phyloP scores from a whole-genome alignment of 2,797 vertebrate species.

The Lemur catta region DNA sequence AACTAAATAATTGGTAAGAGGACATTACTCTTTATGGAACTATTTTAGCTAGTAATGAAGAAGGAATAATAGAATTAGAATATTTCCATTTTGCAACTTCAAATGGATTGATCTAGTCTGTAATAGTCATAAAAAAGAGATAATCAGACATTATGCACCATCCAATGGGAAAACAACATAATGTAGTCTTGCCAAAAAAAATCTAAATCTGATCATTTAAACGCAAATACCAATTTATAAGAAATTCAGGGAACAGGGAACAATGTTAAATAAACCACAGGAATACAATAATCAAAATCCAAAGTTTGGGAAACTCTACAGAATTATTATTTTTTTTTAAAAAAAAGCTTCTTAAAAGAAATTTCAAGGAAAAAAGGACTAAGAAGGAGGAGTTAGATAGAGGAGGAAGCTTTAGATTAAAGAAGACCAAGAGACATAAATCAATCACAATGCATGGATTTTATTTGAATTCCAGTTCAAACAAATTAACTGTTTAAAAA shows the following conservation, averaged over 20 bases:
- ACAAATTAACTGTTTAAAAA: neutral
- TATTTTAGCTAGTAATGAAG: neutral
- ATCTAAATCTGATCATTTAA: constrained; percentile 4
- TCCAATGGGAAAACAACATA: neutral
- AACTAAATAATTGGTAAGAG: neutral
- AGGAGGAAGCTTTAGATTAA: neutral
- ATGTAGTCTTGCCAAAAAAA: neutral
- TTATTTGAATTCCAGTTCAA: neutral
- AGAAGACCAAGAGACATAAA: neutral
- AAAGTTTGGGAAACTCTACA: neutral
- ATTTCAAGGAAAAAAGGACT: neutral
- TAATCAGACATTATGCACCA: neutral
- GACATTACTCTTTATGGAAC: neutral
- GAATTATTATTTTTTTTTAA: neutral
- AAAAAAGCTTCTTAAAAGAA: neutral
- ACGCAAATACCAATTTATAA: neutral
- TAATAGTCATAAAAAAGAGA: neutral
- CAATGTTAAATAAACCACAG: neutral
- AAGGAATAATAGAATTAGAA: neutral
- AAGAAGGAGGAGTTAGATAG: neutral
- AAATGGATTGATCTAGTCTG: neutral
- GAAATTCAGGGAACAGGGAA: neutral
- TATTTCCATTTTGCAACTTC: neutral
- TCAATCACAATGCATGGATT: neutral
- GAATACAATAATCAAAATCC: neutral